Conservation (phyloP, 2,797 vertebrate genomes). For the Chelidonichthys spinosus region DNA sequence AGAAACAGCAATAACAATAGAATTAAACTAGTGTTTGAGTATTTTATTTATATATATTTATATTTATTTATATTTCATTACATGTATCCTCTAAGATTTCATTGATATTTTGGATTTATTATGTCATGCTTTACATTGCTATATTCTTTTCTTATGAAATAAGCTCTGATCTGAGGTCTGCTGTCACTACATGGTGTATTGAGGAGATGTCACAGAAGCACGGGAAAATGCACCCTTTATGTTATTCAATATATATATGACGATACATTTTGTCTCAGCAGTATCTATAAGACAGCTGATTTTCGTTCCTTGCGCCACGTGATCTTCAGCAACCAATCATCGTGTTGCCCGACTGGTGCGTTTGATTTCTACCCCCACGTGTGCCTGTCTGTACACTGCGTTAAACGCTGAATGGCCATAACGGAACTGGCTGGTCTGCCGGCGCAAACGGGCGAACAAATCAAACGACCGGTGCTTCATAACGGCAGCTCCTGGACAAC, state of each 20-base stretch:
- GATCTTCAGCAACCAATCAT: slow-evolving; percentile 64
- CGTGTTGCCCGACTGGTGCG: slow-evolving; percentile 48
- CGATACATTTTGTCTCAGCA: not conserved
- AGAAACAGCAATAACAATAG: not conserved
- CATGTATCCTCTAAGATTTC: not conserved
- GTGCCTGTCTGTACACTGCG: accelerated
- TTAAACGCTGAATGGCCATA: accelerated
- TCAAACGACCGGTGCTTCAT: slow-evolving; percentile 23
- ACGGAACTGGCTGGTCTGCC: accelerated
- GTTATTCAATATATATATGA: not conserved
- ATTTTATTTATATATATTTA: no score
- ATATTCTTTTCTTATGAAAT: not conserved
- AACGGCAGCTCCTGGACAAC: slow-evolving; percentile 24
- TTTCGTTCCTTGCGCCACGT: slow-evolving; percentile 30
- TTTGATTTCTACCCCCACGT: slow-evolving; percentile 20
- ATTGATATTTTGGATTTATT: not conserved
- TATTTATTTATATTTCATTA: no score
- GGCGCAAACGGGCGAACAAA: slow-evolving; percentile 5
- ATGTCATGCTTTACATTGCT: not conserved
- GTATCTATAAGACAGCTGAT: not conserved
- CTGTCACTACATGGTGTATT: slow-evolving; percentile 27
- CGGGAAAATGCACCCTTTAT: not conserved
- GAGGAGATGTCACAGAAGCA: slow-evolving; percentile 1
- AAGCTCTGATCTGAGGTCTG: not conserved
- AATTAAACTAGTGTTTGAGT: not conserved